Evolutionary conservation across 1,140 invertebrate species (phyloP), one percentile per base, ranked within the genome.

Genomic region (Penaeus indicus): DNA sequence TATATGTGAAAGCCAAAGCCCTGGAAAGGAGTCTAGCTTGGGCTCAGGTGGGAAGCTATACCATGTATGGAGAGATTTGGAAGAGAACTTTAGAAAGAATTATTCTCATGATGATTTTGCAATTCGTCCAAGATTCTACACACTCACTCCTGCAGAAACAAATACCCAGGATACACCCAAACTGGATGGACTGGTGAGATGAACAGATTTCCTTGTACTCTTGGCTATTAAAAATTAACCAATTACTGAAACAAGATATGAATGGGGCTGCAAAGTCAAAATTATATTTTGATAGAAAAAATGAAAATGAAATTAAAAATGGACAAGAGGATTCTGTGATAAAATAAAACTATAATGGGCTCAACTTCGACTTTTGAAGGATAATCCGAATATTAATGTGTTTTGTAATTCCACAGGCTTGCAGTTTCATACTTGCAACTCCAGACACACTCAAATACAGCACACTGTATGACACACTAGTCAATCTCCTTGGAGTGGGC

Each of bases 361-460:
- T 18, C 18, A 13, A 54, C 11, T 54, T 54, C 54, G 8, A 54
- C 10, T 8, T 54, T 54, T 72, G n/a, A n/a, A 86, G 81, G 27
- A 42, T 84, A 88, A 64, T 83, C 79, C 19, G 69, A 75, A 84
- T 89, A 60, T 69, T 86, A 77, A 25, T 27, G 22, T 32, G 21
- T 27, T 47, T 7, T n/a, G 38, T 27, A 21, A 47, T 90, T 85
- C 90, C 92, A 85, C 88, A 95, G 93, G 97, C 98, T 4, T 97
- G 97, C 92, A 98, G 97, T 93, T 98, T 98, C 92, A 96, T 98
- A 63, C 93, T 98, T 38, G 97, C 97, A 61, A 97, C 96, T 3
- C 95, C 97, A 0, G 97, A 99, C 92, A 97, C 96, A 93, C 93
- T 99, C 63, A 96, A 97, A 91, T 99, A 99, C 94, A 95, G 96